Base-by-base conservation (phyloP, 2,888 invertebrate genomes). In the Blastobasis lacticolella region DNA sequence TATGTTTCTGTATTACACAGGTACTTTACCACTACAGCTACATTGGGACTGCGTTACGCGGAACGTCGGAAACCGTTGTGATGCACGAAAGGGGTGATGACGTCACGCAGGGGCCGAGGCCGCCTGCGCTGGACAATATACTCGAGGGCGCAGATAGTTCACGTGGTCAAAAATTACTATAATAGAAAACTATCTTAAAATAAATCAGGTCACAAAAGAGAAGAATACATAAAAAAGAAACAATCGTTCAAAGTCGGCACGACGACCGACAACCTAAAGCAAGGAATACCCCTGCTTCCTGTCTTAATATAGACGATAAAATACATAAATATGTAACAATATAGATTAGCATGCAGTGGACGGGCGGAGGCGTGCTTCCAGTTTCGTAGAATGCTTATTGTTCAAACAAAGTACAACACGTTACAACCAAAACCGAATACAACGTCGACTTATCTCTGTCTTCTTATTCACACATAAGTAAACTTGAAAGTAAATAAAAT, bases 141-240 rank as follows among this genome's bases (percentile, higher is more conserved):
- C 54, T 55, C 55, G 54, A 57, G 59, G 58, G 59, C 64, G 62
- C 61, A 66, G 71, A 74, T 67, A 78, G 73, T 72, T 71, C 67
- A 69, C 67, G 64, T 59, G 69, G 67, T 69, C 64, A 49, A 60
- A 69, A 60, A 71, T 68, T 69, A 72, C 64, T 66, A 69, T 70
- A 67, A 70, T 73, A 75, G 73, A 78, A 81, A 82, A 77, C 75
- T 71, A 75, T 72, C 86, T 87, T 87, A 87, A 81, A 81, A 78
- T 82, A 86, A 86, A 86, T 87, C 87, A 87, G 87, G 87, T 88
- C 87, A 87, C 87, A 87, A 75, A 81, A 86, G 82, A 81, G 80
- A 83, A 79, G 75, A 75, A 78, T 74, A 78, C 68, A 75, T 73
- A 75, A 72, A 69, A 61, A 67, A 62, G 66, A 66, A 58, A 40